phyloP scores from a whole-genome alignment of 2,113 vertebrate genomes.

The Cryptotis parvus region DNA sequence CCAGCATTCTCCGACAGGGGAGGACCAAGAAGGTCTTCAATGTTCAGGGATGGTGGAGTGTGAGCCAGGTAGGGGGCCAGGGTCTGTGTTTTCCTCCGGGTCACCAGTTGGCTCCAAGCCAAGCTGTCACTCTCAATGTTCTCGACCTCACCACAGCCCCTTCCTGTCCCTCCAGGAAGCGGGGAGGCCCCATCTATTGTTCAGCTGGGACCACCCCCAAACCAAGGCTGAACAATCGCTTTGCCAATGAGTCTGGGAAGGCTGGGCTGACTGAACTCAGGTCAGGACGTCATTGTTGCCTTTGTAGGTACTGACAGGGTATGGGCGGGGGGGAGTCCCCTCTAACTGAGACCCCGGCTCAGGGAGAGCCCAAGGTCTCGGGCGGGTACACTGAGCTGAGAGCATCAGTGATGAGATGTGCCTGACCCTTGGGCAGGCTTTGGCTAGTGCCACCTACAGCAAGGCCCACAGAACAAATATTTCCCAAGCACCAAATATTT shows the following conservation, averaged over 20 bases:
- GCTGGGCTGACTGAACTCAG: no score
- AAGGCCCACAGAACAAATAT: neutral
- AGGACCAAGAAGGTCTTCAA: neutral
- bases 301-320: no score
- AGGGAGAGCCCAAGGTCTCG: neutral
- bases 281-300: no score
- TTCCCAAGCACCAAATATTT: neutral
- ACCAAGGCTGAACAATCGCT: neutral
- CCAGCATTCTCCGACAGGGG: no score
- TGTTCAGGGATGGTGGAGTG: neutral
- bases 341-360: neutral
- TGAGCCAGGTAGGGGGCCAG: no score
- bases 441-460: neutral
- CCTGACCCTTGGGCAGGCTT: no score
- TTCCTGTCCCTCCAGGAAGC: conserved; percentile 17
- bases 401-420: no score
- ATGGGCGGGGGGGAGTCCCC: neutral
- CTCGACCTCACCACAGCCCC: neutral
- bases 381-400: neutral
- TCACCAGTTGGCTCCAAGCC: neutral
- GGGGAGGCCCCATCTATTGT: neutral
- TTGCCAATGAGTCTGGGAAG: neutral
- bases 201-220: neutral
- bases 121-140: neutral
- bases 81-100: neutral